Evolutionary conservation across 1,140 invertebrate genomes (phyloP).

Genomic region (Neodiprion fabricii): DNA sequence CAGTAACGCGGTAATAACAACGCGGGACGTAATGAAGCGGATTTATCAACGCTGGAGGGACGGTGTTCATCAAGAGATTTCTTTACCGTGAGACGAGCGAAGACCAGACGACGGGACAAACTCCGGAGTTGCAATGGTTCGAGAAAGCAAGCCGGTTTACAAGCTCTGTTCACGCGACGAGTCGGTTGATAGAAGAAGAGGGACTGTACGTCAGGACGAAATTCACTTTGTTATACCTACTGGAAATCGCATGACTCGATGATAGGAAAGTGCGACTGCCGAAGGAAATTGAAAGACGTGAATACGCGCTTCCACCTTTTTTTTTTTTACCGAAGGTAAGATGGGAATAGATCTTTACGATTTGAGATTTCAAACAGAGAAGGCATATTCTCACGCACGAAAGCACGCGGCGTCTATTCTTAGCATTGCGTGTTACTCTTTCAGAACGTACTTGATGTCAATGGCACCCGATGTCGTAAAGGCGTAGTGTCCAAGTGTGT

Average conservation of each 20-base stretch:
- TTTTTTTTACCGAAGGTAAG: not conserved
- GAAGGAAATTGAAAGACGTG: too few species aligned
- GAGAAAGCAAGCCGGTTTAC: not conserved
- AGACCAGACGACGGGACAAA: too few species aligned
- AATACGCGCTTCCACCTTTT: too few species aligned
- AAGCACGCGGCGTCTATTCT: not conserved
- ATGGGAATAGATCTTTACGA: not conserved
- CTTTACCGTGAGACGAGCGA: not conserved
- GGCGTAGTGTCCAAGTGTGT: too few species aligned
- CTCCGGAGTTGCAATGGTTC: too few species aligned
- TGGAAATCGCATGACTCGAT: too few species aligned
- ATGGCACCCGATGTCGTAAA: not conserved
- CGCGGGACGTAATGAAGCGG: not conserved
- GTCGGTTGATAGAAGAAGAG: not conserved
- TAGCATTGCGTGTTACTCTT: not conserved
- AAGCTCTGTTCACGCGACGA: not conserved
- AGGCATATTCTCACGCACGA: not conserved
- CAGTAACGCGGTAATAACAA: constrained; percentile 3
- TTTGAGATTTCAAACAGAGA: not conserved
- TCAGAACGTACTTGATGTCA: not conserved
- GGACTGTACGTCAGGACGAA: too few species aligned
- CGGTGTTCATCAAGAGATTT: not conserved
- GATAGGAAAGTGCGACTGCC: too few species aligned
- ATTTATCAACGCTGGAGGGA: too few species aligned
- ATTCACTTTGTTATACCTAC: too few species aligned